Evolutionary conservation across 2,113 vertebrate genomes (phyloP).

Genomic region (Bubo scandiacus): DNA sequence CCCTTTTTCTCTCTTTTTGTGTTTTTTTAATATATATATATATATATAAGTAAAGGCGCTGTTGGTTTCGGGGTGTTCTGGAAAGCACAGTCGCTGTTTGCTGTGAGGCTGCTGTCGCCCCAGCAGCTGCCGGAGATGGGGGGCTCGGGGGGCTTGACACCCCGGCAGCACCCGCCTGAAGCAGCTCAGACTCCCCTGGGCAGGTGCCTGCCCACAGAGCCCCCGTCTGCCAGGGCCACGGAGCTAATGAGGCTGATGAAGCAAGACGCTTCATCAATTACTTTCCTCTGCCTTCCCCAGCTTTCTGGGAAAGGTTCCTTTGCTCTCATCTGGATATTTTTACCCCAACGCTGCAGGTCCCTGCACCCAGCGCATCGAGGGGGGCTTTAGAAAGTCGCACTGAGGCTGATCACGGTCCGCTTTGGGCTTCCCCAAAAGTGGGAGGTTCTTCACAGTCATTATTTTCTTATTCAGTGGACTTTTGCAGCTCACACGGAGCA

Average conservation of each 20-base stretch:
- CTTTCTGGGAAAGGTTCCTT: neutral
- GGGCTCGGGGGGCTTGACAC: accelerated
- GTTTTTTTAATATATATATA: too few species aligned
- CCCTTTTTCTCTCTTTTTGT: accelerated
- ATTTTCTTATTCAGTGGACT: accelerated
- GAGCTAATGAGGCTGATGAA: too few species aligned
- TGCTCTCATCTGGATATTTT: accelerated
- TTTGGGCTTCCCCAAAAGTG: neutral
- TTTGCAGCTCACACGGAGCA: accelerated
- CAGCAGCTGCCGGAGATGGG: accelerated
- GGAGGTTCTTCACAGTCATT: accelerated
- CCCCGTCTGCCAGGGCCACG: accelerated
- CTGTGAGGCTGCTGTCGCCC: accelerated
- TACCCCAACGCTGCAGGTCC: accelerated
- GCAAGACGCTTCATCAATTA: accelerated
- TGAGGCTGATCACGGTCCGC: accelerated
- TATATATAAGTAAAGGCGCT: too few species aligned
- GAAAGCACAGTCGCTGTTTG: neutral
- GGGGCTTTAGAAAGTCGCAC: accelerated
- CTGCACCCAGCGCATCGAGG: accelerated
- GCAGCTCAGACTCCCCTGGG: accelerated
- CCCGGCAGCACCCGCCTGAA: neutral
- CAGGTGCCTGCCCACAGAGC: accelerated
- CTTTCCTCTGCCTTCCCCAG: neutral
- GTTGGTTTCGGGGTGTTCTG: neutral